Conservation (phyloP, 2,113 vertebrate species). For the Diphyllodes magnificus region DNA sequence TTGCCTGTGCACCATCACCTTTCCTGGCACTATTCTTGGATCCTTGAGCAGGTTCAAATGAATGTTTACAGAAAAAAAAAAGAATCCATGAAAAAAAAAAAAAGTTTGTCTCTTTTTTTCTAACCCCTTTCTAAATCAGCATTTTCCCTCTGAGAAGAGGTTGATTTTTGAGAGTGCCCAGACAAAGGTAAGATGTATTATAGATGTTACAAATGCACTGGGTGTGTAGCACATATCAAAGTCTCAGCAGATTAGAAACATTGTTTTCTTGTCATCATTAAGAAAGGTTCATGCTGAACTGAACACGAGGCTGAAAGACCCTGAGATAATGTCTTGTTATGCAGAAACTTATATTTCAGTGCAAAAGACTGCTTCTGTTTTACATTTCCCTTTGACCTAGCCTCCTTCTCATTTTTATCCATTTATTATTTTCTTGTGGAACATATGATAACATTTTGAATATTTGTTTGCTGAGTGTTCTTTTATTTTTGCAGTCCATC, state of each 20-base stretch:
- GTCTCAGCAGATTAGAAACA: neutral
- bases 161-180: neutral
- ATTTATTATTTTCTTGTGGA: neutral
- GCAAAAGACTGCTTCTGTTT: neutral
- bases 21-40: neutral
- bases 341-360: neutral
- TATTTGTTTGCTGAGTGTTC: neutral
- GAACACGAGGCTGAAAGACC: neutral
- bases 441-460: neutral
- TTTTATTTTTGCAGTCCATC: neutral
- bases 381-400: neutral
- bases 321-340: neutral
- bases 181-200: neutral
- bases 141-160: neutral
- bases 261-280: neutral
- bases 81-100: accelerated
- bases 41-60: neutral
- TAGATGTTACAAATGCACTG: neutral
- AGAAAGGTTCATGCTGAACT: neutral
- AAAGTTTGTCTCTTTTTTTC: neutral
- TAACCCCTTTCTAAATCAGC: neutral
- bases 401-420: neutral
- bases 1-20: neutral
- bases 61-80: neutral
- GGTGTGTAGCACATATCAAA: neutral